Percentiles rank a stretch among this genome's conserved stretches.
Evolutionary conservation across 2,888 invertebrate species (phyloP).

Genomic region (Chymomyza procnemis): DNA sequence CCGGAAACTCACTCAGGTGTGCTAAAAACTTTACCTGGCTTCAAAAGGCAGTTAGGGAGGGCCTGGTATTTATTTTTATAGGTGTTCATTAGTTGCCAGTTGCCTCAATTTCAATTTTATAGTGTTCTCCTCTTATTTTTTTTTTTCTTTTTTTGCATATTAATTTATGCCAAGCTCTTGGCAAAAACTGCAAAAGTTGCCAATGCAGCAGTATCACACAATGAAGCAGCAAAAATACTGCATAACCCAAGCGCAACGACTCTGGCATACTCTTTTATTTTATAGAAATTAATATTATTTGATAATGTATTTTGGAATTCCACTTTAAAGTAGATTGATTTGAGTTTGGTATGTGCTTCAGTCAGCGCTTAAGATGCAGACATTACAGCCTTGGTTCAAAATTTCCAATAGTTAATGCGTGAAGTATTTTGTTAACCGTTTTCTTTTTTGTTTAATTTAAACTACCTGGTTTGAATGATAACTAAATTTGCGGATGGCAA

Average conservation of each 20-base stretch:
- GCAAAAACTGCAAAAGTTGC: not conserved
- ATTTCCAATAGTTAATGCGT: too few relatives aligned
- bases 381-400: too few relatives aligned
- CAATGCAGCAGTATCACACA: not conserved
- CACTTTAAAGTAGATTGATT: too few relatives aligned
- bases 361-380: too few relatives aligned
- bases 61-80: conserved; percentile 64
- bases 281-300: too few relatives aligned
- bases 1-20: not conserved
- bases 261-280: not conserved
- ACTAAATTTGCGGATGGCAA: too few relatives aligned
- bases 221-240: conserved; percentile 3
- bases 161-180: conserved; percentile 24
- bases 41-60: not conserved
- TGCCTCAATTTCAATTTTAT: conserved; percentile 67
- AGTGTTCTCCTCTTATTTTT: conserved; percentile 30
- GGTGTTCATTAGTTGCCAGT: conserved; percentile 64
- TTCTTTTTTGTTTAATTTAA: too few relatives aligned
- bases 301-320: too few relatives aligned
- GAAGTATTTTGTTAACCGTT: too few relatives aligned
- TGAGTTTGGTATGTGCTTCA: too few relatives aligned
- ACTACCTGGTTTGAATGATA: too few relatives aligned
- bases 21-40: not conserved
- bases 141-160: conserved; percentile 12
- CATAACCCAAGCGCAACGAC: not conserved